Percentiles rank a stretch among this genome's conserved stretches.
phyloP scores from a whole-genome alignment of 1,140 invertebrate species.

The Thereuonema tuberculata region DNA sequence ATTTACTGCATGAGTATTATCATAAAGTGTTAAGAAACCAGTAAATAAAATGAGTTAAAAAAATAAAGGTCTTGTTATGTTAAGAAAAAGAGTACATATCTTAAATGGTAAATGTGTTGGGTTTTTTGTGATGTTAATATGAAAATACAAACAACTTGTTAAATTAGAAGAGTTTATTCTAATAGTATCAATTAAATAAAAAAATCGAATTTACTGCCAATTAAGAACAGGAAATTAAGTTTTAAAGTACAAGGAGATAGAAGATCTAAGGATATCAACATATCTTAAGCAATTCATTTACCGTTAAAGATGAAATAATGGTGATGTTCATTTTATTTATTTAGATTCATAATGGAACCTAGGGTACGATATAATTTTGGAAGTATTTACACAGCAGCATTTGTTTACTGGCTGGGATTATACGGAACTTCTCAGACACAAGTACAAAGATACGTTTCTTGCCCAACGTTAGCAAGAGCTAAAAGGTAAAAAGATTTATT shows the following conservation, averaged over 20 bases:
- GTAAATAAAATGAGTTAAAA: too few relatives aligned
- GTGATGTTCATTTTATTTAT: conserved; percentile 2
- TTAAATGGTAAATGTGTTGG: too few relatives aligned
- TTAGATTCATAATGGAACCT: conserved; percentile 12
- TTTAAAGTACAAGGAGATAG: conserved; percentile 14
- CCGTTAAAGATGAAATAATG: too few relatives aligned
- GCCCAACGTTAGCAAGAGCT: conserved; percentile 7
- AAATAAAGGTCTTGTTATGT: too few relatives aligned
- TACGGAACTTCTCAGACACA: conserved; percentile 14
- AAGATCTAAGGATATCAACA: conserved; percentile 19
- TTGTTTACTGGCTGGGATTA: conserved; percentile 6
- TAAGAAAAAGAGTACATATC: too few relatives aligned
- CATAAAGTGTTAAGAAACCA: too few relatives aligned
- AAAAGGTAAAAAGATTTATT: conserved; percentile 10
- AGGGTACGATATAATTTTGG: conserved; percentile 14
- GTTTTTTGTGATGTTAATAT: too few relatives aligned
- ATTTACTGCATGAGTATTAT: too few relatives aligned
- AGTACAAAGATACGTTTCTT: conserved; percentile 15
- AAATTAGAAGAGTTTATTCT: too few relatives aligned
- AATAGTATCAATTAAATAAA: too few relatives aligned
- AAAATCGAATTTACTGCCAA: too few relatives aligned
- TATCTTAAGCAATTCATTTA: neutral
- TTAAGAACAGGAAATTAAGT: conserved; percentile 11
- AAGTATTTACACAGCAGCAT: conserved; percentile 10
- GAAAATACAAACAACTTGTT: too few relatives aligned